Conservation (phyloP, 2,888 invertebrate species). For the Agrotis clavis region DNA sequence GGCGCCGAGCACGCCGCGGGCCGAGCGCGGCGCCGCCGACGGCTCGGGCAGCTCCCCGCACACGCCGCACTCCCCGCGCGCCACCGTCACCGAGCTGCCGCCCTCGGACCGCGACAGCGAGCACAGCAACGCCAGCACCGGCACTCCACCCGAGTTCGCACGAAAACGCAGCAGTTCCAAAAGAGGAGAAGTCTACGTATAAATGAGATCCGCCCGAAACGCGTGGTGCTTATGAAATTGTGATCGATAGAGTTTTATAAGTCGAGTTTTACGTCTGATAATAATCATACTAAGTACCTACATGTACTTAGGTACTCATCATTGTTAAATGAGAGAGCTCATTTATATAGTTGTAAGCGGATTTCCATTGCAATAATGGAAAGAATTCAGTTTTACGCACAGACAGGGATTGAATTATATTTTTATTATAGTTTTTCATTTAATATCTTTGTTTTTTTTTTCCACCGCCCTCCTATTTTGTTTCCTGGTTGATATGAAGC, state of each 20-base stretch:
- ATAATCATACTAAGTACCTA: slow-evolving; percentile 48
- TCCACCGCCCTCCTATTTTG: background rate
- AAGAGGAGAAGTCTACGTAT: slow-evolving; percentile 87
- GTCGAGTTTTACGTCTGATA: slow-evolving; percentile 52
- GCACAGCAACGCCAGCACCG: slow-evolving; percentile 74
- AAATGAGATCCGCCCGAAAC: slow-evolving; percentile 58
- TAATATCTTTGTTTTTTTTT: slow-evolving; percentile 48
- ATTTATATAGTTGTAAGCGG: slow-evolving; percentile 66
- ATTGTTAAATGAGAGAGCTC: slow-evolving; percentile 62
- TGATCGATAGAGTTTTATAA: slow-evolving; percentile 65
- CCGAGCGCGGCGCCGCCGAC: slow-evolving; percentile 75
- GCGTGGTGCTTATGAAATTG: slow-evolving; percentile 70
- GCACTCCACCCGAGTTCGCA: slow-evolving; percentile 76
- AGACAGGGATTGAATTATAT: slow-evolving; percentile 86
- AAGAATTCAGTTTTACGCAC: slow-evolving; percentile 77
- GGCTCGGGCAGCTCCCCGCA: slow-evolving; percentile 69
- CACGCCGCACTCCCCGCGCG: slow-evolving; percentile 66
- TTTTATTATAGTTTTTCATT: slow-evolving; percentile 72
- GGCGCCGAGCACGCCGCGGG: slow-evolving; percentile 86
- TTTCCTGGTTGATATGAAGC: no score
- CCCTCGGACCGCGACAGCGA: slow-evolving; percentile 81
- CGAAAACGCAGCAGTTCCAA: slow-evolving; percentile 82
- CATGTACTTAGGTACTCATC: slow-evolving; percentile 55
- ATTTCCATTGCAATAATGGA: slow-evolving; percentile 63
- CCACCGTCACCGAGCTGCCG: slow-evolving; percentile 76